These are phyloP conservation scores for Martes martes DNA, from an alignment of 2,113 vertebrate species.

Conservation along the genomic window DNA sequence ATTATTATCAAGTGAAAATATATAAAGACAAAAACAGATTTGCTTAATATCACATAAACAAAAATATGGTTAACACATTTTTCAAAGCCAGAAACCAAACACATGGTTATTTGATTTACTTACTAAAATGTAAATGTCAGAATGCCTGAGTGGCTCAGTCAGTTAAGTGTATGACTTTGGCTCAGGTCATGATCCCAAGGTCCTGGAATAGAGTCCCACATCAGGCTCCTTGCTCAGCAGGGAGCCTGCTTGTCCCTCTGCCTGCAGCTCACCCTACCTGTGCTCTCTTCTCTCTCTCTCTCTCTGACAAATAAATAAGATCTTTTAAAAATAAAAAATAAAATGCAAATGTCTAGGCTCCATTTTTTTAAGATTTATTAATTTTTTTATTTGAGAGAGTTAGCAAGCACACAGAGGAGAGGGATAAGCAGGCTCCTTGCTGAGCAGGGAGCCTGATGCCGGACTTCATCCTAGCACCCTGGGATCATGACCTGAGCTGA, in stretches of 20 bases:
- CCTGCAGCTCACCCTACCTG: neutral
- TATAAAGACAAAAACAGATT: slow-evolving; percentile 31
- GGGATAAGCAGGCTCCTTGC: neutral
- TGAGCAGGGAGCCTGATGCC: neutral
- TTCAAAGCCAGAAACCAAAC: neutral
- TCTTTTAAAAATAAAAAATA: neutral
- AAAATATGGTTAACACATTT: neutral
- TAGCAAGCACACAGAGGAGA: neutral
- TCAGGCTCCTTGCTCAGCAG: no score
- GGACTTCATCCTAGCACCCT: neutral
- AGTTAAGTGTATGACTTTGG: neutral
- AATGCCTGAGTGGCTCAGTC: neutral
- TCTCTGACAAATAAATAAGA: neutral
- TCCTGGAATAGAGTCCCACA: neutral
- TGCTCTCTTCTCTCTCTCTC: no score
- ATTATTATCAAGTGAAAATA: slow-evolving; percentile 18
- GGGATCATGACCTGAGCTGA: neutral
- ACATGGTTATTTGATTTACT: neutral
- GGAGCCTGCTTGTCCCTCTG: neutral
- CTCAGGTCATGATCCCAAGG: neutral
- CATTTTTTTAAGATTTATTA: neutral
- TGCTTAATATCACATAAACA: neutral
- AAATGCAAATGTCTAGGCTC: neutral
- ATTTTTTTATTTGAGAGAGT: neutral
- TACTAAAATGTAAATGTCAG: neutral